Conservation (phyloP, 1,140 invertebrate genomes). For the Neocloeon triangulifer region DNA sequence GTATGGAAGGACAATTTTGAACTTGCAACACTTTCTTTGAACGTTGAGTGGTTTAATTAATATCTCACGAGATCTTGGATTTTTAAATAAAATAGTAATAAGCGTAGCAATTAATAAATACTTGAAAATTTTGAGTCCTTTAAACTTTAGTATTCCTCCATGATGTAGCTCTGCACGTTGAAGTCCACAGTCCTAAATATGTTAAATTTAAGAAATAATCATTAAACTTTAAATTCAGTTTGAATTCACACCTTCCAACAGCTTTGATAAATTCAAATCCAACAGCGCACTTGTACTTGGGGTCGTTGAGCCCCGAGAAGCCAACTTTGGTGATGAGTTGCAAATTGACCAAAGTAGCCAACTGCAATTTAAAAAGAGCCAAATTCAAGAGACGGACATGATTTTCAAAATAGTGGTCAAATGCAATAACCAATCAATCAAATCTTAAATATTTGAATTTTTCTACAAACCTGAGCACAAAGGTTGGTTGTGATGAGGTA, state of each 20-base stretch:
- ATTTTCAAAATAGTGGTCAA: constrained; percentile 3
- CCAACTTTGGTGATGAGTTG: constrained; percentile 37
- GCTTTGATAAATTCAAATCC: constrained; percentile 41
- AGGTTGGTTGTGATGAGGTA: constrained; percentile 65
- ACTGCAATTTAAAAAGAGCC: constrained; percentile 8
- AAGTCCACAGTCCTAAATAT: constrained; percentile 33
- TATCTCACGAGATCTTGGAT: no score
- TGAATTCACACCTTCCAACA: constrained; percentile 25
- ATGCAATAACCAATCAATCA: constrained; percentile 8
- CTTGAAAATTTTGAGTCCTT: no score
- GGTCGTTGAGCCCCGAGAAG: constrained; percentile 36
- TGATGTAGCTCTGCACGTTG: constrained; percentile 49
- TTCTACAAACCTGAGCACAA: constrained; percentile 43
- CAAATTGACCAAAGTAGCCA: constrained; percentile 42
- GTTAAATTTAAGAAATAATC: constrained; percentile 5
- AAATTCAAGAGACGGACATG: no score
- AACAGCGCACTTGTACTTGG: constrained; percentile 49
- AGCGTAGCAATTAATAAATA: no score
- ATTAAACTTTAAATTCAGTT: not conserved
- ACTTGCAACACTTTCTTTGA: no score
- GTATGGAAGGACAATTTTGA: no score
- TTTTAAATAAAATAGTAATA: no score
- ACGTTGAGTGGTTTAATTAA: no score
- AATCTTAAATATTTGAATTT: no score
- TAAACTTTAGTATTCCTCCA: no score